Evolutionary conservation across 2,888 invertebrate species (phyloP), one percentile per base, ranked within the genome.

Genomic region (Metallyticus violacea): DNA sequence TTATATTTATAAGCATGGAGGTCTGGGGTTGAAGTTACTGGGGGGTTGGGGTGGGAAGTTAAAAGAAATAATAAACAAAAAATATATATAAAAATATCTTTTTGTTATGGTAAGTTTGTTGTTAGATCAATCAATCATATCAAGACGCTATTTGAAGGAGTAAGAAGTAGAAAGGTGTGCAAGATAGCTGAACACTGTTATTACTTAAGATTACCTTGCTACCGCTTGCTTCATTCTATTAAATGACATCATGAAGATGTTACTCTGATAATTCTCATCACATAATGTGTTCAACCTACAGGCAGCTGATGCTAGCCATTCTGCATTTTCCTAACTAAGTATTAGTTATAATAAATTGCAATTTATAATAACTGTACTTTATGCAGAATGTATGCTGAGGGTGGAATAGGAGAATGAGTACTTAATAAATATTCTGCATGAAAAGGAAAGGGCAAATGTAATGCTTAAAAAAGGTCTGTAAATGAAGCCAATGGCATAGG

Each of bases 281-380:
- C 87, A 81, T 87, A 85, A 87, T 87, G 87, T 87, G 87, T 87
- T 87, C 87, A 87, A 77, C 76, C 25, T 28, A 77, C 76, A 77
- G 29, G 77, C n/a, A 83, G 27, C 77, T 77, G 76, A n/a, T 77
- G 26, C 28, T 76, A 83, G 40, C 83, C 28, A 77, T 27, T 76
- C 83, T 83, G 83, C 83, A 77, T 3, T 77, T 83, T 83, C 83
- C 29, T 83, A 83, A 62, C 40, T 15, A n/a, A 76, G 82, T 83
- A 30, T 83, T 80, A 29, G 80, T 80, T 29, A 80, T 80, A 28
- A 77, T n/a, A 83, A 40, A 40, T 40, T 40, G 40, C 7, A 40
- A 40, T 62, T 62, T 62, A 28, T 25, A 77, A 28, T 83, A 83
- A 27, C 77, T 77, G 22, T 82, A 26, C 82, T 82, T 82, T n/a